A percentile compares a stretch with the other conserved stretches of the same genome.
These are phyloP conservation scores for Coronaproctus castanopsis DNA, from an alignment of 2,888 invertebrate genomes.

Conservation along the genomic window DNA sequence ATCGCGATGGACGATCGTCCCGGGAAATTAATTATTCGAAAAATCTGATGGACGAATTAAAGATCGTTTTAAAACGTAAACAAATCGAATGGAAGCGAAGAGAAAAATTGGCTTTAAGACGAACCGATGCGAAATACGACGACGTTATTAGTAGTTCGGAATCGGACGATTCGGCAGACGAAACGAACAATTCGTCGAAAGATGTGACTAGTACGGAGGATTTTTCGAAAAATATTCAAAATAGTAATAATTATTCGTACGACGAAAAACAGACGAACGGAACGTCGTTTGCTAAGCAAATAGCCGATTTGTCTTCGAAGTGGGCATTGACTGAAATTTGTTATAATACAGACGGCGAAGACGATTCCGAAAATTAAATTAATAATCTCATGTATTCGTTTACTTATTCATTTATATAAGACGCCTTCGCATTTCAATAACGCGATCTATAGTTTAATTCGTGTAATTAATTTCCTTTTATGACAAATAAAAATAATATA, in stretches of 20 bases:
- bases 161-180: neutral
- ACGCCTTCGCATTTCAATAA: no score
- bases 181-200: neutral
- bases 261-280: no score
- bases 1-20: neutral
- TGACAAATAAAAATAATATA: no score
- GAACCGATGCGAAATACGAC: conserved; percentile 4
- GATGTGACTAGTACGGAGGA: no score
- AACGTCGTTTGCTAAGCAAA: conserved; percentile 9
- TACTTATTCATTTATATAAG: no score
- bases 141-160: neutral
- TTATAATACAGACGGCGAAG: neutral
- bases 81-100: conserved; percentile 9
- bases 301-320: conserved; percentile 2
- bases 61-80: conserved; percentile 6
- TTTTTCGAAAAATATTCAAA: no score
- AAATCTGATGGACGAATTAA: conserved; percentile 8
- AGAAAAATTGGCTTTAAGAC: conserved; percentile 6
- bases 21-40: neutral
- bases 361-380: conserved; percentile 1
- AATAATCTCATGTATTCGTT: no score
- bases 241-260: no score
- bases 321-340: conserved; percentile 4
- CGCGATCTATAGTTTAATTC: no score
- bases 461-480: no score